Percentiles rank a stretch among this genome's conserved stretches.
These are phyloP conservation scores for Heliocidaris tuberculata DNA, from an alignment of 35 echinoderm and acorn worm genomes.

Conservation along the genomic window DNA sequence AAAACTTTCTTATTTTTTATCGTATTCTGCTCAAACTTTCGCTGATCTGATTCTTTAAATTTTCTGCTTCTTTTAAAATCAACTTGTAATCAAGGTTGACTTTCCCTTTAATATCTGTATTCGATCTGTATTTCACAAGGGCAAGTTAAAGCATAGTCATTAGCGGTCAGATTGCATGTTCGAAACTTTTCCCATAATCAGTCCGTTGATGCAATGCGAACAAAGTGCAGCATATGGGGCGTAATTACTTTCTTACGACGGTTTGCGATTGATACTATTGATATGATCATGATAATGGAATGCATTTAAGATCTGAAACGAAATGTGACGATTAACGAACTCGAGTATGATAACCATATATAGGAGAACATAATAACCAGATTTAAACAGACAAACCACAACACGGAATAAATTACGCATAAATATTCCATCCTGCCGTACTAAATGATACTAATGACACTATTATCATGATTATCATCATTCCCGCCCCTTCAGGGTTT, in stretches of 20 bases:
- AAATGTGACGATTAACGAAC: background rate
- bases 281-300: background rate
- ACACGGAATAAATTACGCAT: background rate
- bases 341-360: background rate
- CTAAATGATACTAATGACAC: background rate
- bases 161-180: background rate
- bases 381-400: background rate
- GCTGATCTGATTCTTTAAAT: too few species aligned
- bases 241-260: background rate
- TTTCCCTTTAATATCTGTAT: too few species aligned
- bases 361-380: background rate
- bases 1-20: too few species aligned
- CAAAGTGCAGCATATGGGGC: background rate
- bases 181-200: background rate
- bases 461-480: background rate
- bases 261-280: background rate
- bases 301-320: background rate
- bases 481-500: background rate
- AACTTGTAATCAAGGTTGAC: too few species aligned
- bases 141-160: background rate
- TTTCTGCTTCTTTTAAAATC: too few species aligned
- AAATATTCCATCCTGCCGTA: background rate
- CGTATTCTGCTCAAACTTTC: too few species aligned
- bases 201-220: background rate
- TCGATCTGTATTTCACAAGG: background rate